Evolutionary conservation across 2,888 invertebrate genomes (phyloP).

Genomic region (Drosophila sordidula): DNA sequence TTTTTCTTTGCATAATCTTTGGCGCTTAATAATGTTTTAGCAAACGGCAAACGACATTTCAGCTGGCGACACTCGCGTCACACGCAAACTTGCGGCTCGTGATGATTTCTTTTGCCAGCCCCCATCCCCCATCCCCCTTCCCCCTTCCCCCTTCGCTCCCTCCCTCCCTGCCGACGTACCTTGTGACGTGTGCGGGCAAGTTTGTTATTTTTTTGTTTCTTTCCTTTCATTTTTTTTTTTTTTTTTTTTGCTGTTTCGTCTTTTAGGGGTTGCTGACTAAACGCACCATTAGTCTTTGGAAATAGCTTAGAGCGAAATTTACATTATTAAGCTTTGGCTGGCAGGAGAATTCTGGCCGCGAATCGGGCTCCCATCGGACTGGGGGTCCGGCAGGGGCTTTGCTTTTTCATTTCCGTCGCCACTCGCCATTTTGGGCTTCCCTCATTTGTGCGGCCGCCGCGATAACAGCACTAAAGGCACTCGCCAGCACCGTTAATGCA

Average conservation of each 20-base stretch:
- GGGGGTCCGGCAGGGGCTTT: slow-evolving; percentile 17
- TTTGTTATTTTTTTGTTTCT: slow-evolving; percentile 32
- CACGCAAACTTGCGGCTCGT: slow-evolving; percentile 73
- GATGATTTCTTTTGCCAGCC: slow-evolving; percentile 49
- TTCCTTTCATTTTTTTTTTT: slow-evolving; percentile 7
- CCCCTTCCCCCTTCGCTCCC: background rate
- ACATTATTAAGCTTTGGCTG: slow-evolving; percentile 78
- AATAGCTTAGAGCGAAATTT: slow-evolving; percentile 81
- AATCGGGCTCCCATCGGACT: slow-evolving; percentile 13
- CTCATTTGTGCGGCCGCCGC: slow-evolving; percentile 42
- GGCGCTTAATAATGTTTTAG: slow-evolving; percentile 69
- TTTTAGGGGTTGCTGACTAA: slow-evolving; percentile 67
- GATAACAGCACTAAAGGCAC: slow-evolving; percentile 30
- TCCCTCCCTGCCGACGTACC: slow-evolving; percentile 27
- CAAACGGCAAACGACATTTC: slow-evolving; percentile 40
- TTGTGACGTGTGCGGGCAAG: slow-evolving; percentile 58
- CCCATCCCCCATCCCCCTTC: background rate
- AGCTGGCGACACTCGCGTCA: slow-evolving; percentile 46
- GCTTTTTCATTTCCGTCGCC: slow-evolving; percentile 65
- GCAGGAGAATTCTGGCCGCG: slow-evolving; percentile 23
- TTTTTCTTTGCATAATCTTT: slow-evolving; percentile 72
- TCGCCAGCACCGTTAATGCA: slow-evolving; percentile 67
- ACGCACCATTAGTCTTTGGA: slow-evolving; percentile 82
- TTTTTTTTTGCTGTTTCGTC: slow-evolving; percentile 22
- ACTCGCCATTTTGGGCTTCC: slow-evolving; percentile 60